A percentile compares a stretch with the other conserved stretches of the same genome.
These are phyloP conservation scores for Cataglyphis rosenhaueri DNA, from an alignment of 2,888 invertebrate species.

Conservation along the genomic window DNA sequence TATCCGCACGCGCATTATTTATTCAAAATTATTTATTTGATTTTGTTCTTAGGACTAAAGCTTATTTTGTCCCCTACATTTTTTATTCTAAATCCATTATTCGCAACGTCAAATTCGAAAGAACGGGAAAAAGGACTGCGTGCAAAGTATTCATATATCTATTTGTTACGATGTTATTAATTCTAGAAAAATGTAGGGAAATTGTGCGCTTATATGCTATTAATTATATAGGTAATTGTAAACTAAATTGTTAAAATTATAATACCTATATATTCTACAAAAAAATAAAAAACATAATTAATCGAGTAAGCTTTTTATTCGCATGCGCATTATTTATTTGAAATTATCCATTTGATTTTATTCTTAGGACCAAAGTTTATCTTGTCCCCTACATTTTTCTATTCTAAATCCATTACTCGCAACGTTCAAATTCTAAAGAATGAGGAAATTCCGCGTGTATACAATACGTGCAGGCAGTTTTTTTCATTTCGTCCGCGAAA, in stretches of 20 bases:
- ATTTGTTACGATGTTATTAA: constrained; percentile 25
- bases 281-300: not conserved
- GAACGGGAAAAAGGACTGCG: not conserved
- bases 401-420: constrained; percentile 13
- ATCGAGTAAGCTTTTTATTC: not conserved
- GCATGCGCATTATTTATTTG: not conserved
- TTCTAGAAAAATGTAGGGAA: constrained; percentile 10
- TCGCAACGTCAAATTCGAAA: not conserved
- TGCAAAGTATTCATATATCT: not conserved
- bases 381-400: not conserved
- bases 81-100: constrained; percentile 12
- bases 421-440: constrained; percentile 26
- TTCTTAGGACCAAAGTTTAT: not conserved
- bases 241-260: not conserved
- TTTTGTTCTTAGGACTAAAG: not conserved
- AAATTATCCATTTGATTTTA: constrained; percentile 15
- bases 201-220: not conserved
- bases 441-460: not conserved
- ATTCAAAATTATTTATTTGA: not conserved
- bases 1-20: not conserved
- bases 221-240: too few species aligned
- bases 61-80: not conserved
- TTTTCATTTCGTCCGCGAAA: constrained; percentile 11
- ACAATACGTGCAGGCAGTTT: constrained; percentile 1
- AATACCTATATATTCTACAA: not conserved